Evolutionary conservation across 2,888 invertebrate species (phyloP).

Genomic region (Drosophila monieri): DNA sequence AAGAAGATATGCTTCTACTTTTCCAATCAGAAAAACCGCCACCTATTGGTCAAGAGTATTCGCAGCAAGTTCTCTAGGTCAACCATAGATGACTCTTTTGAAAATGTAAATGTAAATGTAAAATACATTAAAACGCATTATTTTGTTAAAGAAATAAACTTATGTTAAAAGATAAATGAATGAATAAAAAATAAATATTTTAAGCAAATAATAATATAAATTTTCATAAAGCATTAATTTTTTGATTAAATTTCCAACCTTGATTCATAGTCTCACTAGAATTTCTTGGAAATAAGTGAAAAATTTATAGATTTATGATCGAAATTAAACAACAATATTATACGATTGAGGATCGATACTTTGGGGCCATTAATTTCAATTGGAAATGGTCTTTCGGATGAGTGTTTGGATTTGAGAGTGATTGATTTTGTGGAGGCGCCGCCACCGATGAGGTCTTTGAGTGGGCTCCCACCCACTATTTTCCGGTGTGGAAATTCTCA

Average conservation of each 20-base stretch:
- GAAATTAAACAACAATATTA: background rate
- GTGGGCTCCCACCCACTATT: background rate
- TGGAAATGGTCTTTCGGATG: background rate
- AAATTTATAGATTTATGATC: background rate
- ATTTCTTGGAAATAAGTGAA: background rate
- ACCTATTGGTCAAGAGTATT: background rate
- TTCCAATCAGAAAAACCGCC: background rate
- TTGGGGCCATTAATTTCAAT: slow-evolving; percentile 1
- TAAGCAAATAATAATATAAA: too few relatives aligned
- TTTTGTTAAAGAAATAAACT: background rate
- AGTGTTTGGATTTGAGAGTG: slow-evolving; percentile 5
- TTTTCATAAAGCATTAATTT: too few relatives aligned
- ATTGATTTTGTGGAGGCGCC: slow-evolving; percentile 8
- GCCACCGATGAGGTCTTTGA: background rate
- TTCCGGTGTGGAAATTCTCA: slow-evolving; percentile 7
- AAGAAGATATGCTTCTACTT: too few relatives aligned
- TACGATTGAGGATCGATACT: background rate
- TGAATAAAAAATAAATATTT: background rate
- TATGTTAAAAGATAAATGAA: background rate
- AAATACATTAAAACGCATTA: background rate
- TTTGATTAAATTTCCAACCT: background rate
- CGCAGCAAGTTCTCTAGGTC: background rate
- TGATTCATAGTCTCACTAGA: background rate
- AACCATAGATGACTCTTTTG: background rate
- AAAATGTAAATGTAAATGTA: background rate